Evolutionary conservation across 2,797 vertebrate species (phyloP), one percentile per base, ranked within the genome.

Genomic region (Tenualosa thibaudeaui): DNA sequence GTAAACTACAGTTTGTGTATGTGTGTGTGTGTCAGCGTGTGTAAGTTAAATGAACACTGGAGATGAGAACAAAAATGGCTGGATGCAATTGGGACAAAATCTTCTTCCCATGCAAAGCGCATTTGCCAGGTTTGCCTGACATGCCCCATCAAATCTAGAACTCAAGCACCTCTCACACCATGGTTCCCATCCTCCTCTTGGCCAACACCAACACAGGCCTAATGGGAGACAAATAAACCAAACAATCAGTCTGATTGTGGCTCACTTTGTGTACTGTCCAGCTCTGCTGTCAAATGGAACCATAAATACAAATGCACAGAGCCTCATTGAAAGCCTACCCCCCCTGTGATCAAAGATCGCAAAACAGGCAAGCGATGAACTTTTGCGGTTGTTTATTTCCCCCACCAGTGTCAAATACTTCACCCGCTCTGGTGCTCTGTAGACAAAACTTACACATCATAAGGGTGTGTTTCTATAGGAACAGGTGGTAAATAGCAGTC

Each of bases 191-290:
- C 62, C 12, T 10, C 89, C 89, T 81, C 26, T 13, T 22, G 10
- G 86, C 87, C 81, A 84, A 84, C 84, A 81, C 81, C 89, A 85
- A 83, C 87, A 84, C 83, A 81, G 85, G 83, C 54, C 89, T 88
- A 88, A 87, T 43, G 71, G 68, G 86, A 86, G 3, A 81, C 65
- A 84, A 84, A 84, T 85, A 83, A 86, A 75, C 81, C 31, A 40
- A 56, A 82, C 71, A 43, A 78, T 78, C 71, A 78, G 40, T 15
- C 71, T 78, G 37, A 78, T 78, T 78, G 71, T 9, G 37, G 37
- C 68, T 75, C 71, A 46, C 71, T 78, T 78, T 78, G 71, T 78
- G 71, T 17, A 5, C 3, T 17, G 71, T 78, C 71, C 71, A 78
- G 71, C 37, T 43, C 19, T 46, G 40, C 71, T 9, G 40, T 78